A percentile compares a stretch with the other conserved stretches of the same genome.
phyloP scores from a whole-genome alignment of 2,113 vertebrate genomes.

The Pseudorectes ferrugineus region DNA sequence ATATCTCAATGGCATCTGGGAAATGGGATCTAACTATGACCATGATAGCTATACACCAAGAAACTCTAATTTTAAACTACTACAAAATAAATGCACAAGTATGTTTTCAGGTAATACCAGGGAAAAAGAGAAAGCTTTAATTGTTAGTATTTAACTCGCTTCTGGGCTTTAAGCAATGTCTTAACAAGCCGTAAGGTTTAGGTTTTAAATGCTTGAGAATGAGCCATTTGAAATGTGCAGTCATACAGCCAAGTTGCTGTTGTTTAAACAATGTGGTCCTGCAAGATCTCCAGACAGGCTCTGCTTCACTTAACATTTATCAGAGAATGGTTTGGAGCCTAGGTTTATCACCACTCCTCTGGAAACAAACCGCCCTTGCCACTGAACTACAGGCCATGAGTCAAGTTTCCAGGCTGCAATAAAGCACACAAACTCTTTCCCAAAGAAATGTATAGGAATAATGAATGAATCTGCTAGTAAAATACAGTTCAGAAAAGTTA shows the following conservation, averaged over 20 bases:
- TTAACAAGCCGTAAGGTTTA: neutral
- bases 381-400: neutral
- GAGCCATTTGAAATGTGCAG: neutral
- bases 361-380: neutral
- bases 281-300: neutral
- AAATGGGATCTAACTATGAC: neutral
- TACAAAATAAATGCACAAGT: neutral
- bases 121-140: neutral
- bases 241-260: neutral
- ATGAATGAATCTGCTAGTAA: slow-evolving; percentile 39
- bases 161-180: neutral
- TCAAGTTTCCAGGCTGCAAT: neutral
- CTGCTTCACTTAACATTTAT: neutral
- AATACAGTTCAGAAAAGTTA: slow-evolving; percentile 25
- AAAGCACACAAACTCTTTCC: neutral
- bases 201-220: neutral
- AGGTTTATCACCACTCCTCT: neutral
- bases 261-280: neutral
- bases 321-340: neutral
- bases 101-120: neutral
- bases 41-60: neutral
- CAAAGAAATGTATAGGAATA: slow-evolving; percentile 14
- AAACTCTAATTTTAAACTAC: neutral
- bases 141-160: neutral
- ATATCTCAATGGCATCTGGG: neutral